Base-by-base conservation (phyloP, 2,113 vertebrate genomes). In the Ciconia maguari region DNA sequence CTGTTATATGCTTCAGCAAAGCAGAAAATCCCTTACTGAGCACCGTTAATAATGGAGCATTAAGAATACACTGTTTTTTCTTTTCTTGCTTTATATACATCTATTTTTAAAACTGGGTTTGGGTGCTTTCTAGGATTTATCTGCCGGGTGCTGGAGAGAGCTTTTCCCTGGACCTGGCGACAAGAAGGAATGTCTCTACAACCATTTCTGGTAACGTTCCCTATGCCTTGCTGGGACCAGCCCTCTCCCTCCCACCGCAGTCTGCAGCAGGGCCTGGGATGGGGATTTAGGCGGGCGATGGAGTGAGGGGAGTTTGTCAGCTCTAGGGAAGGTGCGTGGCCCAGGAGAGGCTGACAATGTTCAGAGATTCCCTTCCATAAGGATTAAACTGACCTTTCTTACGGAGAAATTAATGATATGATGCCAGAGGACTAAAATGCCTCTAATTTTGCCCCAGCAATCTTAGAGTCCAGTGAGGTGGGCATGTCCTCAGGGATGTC, bases 1-100 rank as follows among this genome's bases (percentile, higher is more conserved):
- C 93, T 78, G 75, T 95, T 96, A 89, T 84, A 91, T 94, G 93
- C 93, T 94, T 82, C 89, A 95, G 94, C 68, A 97, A 95, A 97
- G 84, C 93, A 95, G 96, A 96, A 97, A 96, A 95, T 96, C 95
- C 84, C 78, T 85, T 38, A 3, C 84, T 95, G 89, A 96, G 95
- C 71, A 96, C 96, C 62, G 38, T 95, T 95, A 65, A 91, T 97
- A 95, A 94, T 89, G 94, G 78, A 90, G 96, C 71, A 93, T 95
- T 96, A 97, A 54, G 89, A 91, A 93, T 64, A 89, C 54, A 62
- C 72, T 91, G 66, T 94, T 95, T 94, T 95, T 95, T 65, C 81
- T 95, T 94, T 84, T 13, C 81, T 95, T 82, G 87, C 70, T 76
- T 83, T 77, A 58, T 84, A 30, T 32, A 19, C 30, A 93, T 91